phyloP scores from a whole-genome alignment of 2,113 vertebrate genomes.

The Antennarius striatus region DNA sequence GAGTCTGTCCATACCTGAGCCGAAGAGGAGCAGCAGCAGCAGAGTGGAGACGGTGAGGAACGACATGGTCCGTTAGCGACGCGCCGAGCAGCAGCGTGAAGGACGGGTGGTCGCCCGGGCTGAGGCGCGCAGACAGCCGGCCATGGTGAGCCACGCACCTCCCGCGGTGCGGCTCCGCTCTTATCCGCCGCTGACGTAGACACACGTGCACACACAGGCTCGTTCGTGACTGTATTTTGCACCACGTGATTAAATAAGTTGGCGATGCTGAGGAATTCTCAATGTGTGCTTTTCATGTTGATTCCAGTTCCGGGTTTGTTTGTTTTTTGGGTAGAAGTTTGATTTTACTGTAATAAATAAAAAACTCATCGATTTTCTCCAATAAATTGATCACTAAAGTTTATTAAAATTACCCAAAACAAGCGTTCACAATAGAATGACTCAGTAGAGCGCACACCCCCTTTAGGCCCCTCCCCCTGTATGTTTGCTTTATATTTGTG shows the following conservation, averaged over 20 bases:
- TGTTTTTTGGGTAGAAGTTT: too few relatives aligned
- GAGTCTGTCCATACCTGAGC: slow-evolving; percentile 63
- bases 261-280: too few relatives aligned
- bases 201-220: background rate
- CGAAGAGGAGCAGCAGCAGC: slow-evolving; percentile 66
- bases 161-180: slow-evolving; percentile 18
- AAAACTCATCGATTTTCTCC: too few relatives aligned
- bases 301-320: too few relatives aligned
- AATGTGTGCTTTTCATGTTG: too few relatives aligned
- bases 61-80: slow-evolving; percentile 62
- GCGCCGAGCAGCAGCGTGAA: slow-evolving; percentile 42
- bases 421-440: too few relatives aligned
- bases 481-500: too few relatives aligned
- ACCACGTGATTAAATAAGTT: slow-evolving; percentile 17
- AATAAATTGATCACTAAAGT: too few relatives aligned
- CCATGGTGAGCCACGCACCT: slow-evolving; percentile 29
- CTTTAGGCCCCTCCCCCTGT: too few relatives aligned
- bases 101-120: slow-evolving; percentile 17
- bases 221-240: background rate
- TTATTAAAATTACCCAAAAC: too few relatives aligned
- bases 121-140: slow-evolving; percentile 29
- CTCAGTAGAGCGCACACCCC: too few relatives aligned
- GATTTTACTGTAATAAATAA: too few relatives aligned
- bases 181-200: slow-evolving; percentile 21
- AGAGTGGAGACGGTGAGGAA: slow-evolving; percentile 63